Evolutionary conservation across 1,140 invertebrate species (phyloP).

Genomic region (Bombus superbus): DNA sequence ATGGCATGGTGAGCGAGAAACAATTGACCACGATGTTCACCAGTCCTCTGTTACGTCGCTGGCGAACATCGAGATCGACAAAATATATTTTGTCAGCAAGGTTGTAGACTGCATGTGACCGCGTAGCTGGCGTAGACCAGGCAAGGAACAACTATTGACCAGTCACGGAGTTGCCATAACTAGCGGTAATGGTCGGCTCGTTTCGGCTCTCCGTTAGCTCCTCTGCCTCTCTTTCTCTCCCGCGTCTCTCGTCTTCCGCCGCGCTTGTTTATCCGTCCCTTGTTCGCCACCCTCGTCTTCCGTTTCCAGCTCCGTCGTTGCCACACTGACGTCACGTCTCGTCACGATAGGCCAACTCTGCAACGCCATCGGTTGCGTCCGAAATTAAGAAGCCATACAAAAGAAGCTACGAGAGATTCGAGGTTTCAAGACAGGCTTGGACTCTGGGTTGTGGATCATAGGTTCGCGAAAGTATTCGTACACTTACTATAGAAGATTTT

Average conservation of each 20-base stretch:
- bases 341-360: constrained; percentile 6
- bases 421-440: not conserved
- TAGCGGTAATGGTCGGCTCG: constrained; percentile 63
- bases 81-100: not conserved
- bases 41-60: not conserved
- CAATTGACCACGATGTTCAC: constrained; percentile 58
- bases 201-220: constrained; percentile 35
- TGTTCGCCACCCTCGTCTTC: not conserved
- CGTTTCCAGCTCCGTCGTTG: constrained; percentile 4
- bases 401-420: not conserved
- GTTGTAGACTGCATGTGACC: not conserved
- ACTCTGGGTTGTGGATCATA: not conserved
- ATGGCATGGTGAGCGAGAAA: constrained; percentile 55
- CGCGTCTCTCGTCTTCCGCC: not conserved
- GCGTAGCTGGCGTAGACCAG: constrained; percentile 3
- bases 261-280: not conserved
- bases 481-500: too few relatives aligned
- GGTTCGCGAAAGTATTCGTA: too few relatives aligned
- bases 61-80: not conserved
- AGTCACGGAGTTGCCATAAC: constrained; percentile 68
- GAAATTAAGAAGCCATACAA: constrained; percentile 27
- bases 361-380: not conserved
- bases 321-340: constrained; percentile 57
- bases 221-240: not conserved
- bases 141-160: constrained; percentile 63